Evolutionary conservation across 2,888 invertebrate species (phyloP), one percentile per base, ranked within the genome.

Genomic region (Harpagoxenus sublaevis): DNA sequence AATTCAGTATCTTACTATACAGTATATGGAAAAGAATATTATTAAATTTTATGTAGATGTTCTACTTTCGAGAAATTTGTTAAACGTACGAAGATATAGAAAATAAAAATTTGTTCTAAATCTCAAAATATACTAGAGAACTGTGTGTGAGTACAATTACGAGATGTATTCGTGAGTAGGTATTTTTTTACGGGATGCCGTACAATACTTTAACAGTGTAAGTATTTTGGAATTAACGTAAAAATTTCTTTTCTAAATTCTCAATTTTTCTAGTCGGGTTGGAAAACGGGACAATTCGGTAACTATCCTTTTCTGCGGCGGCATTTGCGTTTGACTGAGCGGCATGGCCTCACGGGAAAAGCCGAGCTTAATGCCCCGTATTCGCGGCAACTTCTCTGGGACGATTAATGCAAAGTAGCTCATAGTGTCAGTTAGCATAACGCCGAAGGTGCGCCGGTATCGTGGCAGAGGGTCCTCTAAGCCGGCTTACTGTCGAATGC

Each of bases 401-500:
- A 88, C 91, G 91, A 91, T 91, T 91, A 91, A 91, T 91, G 91
- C 87, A 89, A 91, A 90, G 91, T 85, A 91, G 90, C 88, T 84
- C 68, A 85, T 84, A 75, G 89, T 74, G 90, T 88, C 91, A 85
- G 86, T 87, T 87, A 86, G 90, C 85, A 87, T 85, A 91, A 89
- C 88, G 87, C 70, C 63, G 62, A 86, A 84, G 88, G 91, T 77
- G 68, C 57, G 51, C 65, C 42, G 42, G 82, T 84, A 86, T 86
- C 86, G 84, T 57, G 78, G 87, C 66, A 31, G 65, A 63, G 82
- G 81, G 84, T 84, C 39, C 74, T 70, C 55, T 89, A 89, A 89
- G 86, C 90, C 87, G 85, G 89, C 90, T 89, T 89, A 89, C 53
- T 28, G 85, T 87, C 87, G 85, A 90, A 86, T 66, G 77, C 57